These are phyloP conservation scores for Eristalinus sepulchralis DNA, from an alignment of 2,888 invertebrate species.

Conservation along the genomic window DNA sequence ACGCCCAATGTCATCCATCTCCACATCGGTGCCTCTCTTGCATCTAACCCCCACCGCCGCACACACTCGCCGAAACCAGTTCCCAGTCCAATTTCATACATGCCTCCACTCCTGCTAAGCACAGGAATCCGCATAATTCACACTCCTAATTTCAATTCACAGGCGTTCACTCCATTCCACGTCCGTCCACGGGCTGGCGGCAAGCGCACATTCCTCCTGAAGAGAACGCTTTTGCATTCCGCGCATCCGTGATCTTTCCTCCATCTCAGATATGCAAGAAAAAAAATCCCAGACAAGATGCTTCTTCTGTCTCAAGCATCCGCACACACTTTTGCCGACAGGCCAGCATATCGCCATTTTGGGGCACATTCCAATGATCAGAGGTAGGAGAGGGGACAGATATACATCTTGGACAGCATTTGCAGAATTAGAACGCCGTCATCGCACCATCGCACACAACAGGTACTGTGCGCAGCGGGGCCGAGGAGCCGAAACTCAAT, in stretches of 20 bases:
- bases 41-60: background rate
- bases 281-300: background rate
- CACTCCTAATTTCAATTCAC: background rate
- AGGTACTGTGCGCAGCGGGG: background rate
- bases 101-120: background rate
- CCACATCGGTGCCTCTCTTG: background rate
- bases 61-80: background rate
- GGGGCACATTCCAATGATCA: conserved; percentile 10
- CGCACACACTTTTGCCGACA: background rate
- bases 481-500: background rate
- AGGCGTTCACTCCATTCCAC: background rate
- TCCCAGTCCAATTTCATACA: background rate
- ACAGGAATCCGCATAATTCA: background rate
- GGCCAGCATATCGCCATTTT: conserved; percentile 13
- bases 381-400: background rate
- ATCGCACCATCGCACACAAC: background rate
- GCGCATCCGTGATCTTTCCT: background rate
- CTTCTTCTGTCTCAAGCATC: conserved; percentile 2
- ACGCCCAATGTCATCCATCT: background rate
- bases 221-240: background rate
- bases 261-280: background rate
- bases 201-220: background rate
- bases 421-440: background rate
- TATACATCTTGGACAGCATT: background rate
- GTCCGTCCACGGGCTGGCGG: background rate